These are phyloP conservation scores for Oreochromis niloticus DNA, from an alignment of 2,113 vertebrate species.

Conservation along the genomic window DNA sequence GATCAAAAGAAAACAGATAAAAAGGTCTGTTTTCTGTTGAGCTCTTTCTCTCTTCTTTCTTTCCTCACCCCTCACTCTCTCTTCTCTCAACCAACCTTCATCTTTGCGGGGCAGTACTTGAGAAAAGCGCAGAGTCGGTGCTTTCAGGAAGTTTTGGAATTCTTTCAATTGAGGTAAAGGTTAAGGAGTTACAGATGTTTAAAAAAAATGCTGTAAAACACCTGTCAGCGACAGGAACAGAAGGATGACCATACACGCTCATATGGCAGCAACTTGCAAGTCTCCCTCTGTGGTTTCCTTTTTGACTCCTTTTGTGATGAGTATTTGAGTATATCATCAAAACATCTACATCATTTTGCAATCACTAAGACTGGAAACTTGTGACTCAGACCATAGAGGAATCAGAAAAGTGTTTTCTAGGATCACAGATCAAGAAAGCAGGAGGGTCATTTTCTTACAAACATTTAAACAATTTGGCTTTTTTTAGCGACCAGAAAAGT, in stretches of 20 bases:
- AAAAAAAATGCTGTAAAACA: background rate
- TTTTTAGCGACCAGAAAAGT: background rate
- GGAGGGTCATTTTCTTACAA: background rate
- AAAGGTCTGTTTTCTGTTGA: background rate
- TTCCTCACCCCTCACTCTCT: background rate
- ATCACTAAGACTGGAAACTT: background rate
- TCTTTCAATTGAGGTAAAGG: background rate
- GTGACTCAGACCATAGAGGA: background rate
- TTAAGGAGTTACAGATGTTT: background rate
- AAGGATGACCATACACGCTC: background rate
- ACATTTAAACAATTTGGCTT: background rate
- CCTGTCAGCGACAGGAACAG: background rate
- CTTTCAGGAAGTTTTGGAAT: background rate
- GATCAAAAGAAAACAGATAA: background rate
- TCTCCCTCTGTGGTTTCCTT: background rate
- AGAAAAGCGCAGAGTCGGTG: rapidly evolving
- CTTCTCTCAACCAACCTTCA: rapidly evolving
- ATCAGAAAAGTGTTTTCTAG: background rate
- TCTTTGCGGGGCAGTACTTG: background rate
- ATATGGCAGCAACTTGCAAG: background rate
- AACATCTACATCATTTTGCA: background rate
- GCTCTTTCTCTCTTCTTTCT: background rate
- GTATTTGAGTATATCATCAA: background rate
- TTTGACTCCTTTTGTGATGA: background rate
- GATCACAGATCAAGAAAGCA: background rate